Evolutionary conservation across 2,113 vertebrate genomes (phyloP).

Genomic region (Gorilla gorilla): DNA sequence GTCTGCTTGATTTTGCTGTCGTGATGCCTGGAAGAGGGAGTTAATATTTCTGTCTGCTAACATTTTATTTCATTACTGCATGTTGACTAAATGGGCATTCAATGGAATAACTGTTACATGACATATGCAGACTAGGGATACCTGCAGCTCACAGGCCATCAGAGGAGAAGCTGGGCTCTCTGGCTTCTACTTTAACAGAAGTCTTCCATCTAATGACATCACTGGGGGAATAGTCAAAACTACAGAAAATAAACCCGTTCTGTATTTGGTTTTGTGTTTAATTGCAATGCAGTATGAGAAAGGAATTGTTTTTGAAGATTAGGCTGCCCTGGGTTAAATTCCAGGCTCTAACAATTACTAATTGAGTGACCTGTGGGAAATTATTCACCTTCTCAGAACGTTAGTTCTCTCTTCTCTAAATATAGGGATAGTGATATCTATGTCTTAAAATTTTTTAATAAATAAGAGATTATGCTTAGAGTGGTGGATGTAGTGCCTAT

Average conservation of each 20-base stretch:
- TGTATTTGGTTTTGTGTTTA: neutral
- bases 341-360: neutral
- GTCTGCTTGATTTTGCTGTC: slow-evolving; percentile 29
- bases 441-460: neutral
- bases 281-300: neutral
- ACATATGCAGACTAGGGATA: neutral
- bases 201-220: neutral
- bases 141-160: neutral
- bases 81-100: slow-evolving; percentile 32
- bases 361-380: neutral
- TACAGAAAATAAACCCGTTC: neutral
- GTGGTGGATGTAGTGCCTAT: accelerated
- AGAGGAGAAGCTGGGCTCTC: accelerated
- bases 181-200: neutral
- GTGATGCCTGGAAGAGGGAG: slow-evolving; percentile 11
- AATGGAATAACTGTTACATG: neutral
- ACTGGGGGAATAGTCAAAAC: neutral
- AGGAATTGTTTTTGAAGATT: neutral
- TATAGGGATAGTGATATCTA: neutral
- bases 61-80: slow-evolving; percentile 23
- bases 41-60: neutral
- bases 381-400: neutral
- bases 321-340: neutral
- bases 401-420: neutral
- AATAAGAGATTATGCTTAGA: neutral